These are phyloP conservation scores for Nilaparvata lugens DNA, from an alignment of 1,140 invertebrate species.

Conservation along the genomic window DNA sequence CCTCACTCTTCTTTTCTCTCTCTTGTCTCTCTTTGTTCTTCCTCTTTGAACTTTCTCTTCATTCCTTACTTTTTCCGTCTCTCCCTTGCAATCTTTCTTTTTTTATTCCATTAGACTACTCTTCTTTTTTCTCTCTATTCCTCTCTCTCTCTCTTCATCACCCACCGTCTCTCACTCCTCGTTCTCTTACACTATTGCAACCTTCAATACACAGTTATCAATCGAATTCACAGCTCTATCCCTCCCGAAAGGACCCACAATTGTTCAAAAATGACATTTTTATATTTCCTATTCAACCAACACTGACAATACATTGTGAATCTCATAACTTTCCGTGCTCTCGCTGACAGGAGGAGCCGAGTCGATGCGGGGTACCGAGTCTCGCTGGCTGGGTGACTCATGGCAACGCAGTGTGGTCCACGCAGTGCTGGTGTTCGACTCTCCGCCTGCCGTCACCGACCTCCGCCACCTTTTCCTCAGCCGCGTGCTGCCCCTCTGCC, in stretches of 20 bases:
- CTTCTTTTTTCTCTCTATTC: not conserved
- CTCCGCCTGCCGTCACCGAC: constrained; percentile 37
- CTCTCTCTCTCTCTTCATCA: not conserved
- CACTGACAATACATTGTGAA: too few species aligned
- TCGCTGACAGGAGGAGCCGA: constrained; percentile 16
- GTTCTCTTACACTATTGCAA: too few species aligned
- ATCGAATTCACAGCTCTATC: too few species aligned
- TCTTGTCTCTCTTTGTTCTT: not conserved
- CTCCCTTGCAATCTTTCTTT: not conserved
- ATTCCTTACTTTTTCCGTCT: not conserved
- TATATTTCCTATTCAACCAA: too few species aligned
- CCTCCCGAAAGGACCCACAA: too few species aligned
- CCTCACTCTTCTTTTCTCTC: not conserved
- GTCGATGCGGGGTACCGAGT: constrained; percentile 35
- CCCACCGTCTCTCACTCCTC: too few species aligned
- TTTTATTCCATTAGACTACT: not conserved
- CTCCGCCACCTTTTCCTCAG: constrained; percentile 37
- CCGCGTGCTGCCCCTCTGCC: constrained; percentile 40
- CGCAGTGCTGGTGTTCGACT: constrained; percentile 41
- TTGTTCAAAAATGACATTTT: too few species aligned
- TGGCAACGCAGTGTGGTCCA: constrained; percentile 38
- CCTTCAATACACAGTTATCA: too few species aligned
- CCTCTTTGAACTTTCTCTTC: not conserved
- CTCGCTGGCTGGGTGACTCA: constrained; percentile 39
- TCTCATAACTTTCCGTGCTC: too few species aligned